Evolutionary conservation across 2,888 invertebrate genomes (phyloP), one percentile per base, ranked within the genome.

Genomic region (Isoperla grammatica): DNA sequence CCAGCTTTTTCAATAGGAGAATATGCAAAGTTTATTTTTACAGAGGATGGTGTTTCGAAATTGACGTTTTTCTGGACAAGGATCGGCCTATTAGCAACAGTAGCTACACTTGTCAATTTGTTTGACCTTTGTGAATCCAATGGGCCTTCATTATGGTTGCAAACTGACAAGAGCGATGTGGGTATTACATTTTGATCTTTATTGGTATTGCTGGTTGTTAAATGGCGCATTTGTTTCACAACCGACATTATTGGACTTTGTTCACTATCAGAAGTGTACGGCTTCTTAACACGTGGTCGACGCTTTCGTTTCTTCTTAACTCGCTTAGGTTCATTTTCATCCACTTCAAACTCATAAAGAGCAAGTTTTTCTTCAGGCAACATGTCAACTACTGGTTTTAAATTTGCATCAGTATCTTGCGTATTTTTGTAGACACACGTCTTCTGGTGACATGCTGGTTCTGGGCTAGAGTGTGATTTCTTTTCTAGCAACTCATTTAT

Each of bases 361-460:
- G 35, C 39, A 13, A 53, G 15, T 17, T 53, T 53, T 19, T 53
- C 53, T 17, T 53, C 53, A 15, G 53, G 53, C 53, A 53, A 53
- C 53, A 53, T 53, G 15, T 53, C 19, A 2, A n/a, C 29, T 29
- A 29, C 29, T 29, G 29, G 8, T 29, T 29, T 29, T 4, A 29
- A 29, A 8, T 29, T 29, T 8, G 8, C 29, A 29, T 29, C 5
- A 29, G 29, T 29, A 29, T 29, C 29, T 29, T 29, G 4, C 29
- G 8, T 29, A 8, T 29, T 46, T 2, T 20, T n/a, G 12, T 46
- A 46, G 22, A 46, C 20, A 17, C 22, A 22, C 19, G 19, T 46
- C 46, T 46, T 46, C 46, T 17, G 17, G 1, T 20, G 17, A 17
- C n/a, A 8, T 19, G 5, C 8, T 29, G 29, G 29, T 4, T 29